phyloP scores from a whole-genome alignment of 92 coral and sea anemone species.

The Palythoa grandiflora region DNA sequence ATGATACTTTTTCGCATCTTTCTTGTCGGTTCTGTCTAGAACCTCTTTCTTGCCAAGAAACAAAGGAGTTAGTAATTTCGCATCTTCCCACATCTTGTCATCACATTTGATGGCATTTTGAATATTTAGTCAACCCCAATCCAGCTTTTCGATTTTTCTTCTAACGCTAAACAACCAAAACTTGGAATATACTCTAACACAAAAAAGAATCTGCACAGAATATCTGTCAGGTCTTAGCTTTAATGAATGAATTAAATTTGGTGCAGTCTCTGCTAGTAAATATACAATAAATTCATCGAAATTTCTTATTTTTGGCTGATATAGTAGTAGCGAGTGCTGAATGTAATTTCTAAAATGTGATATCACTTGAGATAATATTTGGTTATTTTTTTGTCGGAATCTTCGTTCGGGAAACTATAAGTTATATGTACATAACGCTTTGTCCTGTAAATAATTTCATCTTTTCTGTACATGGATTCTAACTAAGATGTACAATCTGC shows the following conservation, averaged over 20 bases:
- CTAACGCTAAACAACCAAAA: conserved; percentile 16
- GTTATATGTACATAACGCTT: conserved; percentile 34
- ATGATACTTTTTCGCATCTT: conserved; percentile 4
- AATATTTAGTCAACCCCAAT: background rate
- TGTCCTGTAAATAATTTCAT: conserved; percentile 20
- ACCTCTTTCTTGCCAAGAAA: background rate
- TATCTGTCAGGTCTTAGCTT: background rate
- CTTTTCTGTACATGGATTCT: conserved; percentile 29
- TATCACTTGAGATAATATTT: conserved; percentile 23
- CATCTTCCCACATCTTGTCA: background rate
- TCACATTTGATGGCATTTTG: background rate
- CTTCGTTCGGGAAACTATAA: conserved; percentile 42
- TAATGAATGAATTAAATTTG: conserved; percentile 21
- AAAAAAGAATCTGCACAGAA: conserved; percentile 14
- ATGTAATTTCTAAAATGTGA: conserved; percentile 28
- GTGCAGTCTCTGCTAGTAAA: conserved; percentile 34
- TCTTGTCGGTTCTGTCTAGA: background rate
- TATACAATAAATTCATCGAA: conserved; percentile 47
- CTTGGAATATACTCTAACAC: background rate
- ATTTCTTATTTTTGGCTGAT: conserved; percentile 15
- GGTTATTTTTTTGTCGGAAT: conserved; percentile 11
- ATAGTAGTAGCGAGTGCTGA: conserved; percentile 6
- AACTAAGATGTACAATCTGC: conserved; percentile 24
- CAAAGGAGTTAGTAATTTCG: background rate
- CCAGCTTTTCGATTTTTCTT: background rate